Evolutionary conservation across 2,888 invertebrate genomes (phyloP).

Genomic region (Diaprepes abbreviatus): DNA sequence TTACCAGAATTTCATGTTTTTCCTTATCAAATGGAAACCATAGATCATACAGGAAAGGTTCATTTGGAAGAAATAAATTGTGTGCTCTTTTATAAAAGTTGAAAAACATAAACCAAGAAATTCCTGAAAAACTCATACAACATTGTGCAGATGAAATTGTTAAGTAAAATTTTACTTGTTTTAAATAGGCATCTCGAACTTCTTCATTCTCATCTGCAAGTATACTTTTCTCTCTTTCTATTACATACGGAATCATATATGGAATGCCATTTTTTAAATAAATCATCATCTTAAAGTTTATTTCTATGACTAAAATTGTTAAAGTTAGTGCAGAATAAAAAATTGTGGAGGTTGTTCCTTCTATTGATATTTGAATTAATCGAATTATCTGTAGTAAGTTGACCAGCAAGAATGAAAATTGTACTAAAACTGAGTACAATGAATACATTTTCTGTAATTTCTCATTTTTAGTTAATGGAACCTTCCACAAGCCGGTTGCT

Average conservation of each 20-base stretch:
- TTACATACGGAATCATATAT: constrained; percentile 13
- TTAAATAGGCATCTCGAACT: constrained; percentile 7
- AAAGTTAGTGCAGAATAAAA: constrained; percentile 19
- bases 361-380: not conserved
- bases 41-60: constrained; percentile 33
- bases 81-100: constrained; percentile 20
- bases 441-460: not conserved
- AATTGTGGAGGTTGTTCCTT: not conserved
- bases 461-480: constrained; percentile 12
- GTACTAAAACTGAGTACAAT: not conserved
- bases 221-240: constrained; percentile 16
- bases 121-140: not conserved
- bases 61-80: not conserved
- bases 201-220: constrained; percentile 1
- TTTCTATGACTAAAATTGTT: constrained; percentile 26
- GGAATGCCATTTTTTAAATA: constrained; percentile 35
- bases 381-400: not conserved
- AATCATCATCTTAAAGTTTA: constrained; percentile 29
- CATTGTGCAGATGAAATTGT: not conserved
- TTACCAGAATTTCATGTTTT: constrained; percentile 20
- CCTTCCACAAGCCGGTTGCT: constrained; percentile 30
- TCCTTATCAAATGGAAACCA: constrained; percentile 33
- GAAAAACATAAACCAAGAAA: not conserved
- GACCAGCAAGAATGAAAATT: not conserved
- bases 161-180: constrained; percentile 14